phyloP scores from a whole-genome alignment of 2,113 vertebrate species.

The Bos indicus region DNA sequence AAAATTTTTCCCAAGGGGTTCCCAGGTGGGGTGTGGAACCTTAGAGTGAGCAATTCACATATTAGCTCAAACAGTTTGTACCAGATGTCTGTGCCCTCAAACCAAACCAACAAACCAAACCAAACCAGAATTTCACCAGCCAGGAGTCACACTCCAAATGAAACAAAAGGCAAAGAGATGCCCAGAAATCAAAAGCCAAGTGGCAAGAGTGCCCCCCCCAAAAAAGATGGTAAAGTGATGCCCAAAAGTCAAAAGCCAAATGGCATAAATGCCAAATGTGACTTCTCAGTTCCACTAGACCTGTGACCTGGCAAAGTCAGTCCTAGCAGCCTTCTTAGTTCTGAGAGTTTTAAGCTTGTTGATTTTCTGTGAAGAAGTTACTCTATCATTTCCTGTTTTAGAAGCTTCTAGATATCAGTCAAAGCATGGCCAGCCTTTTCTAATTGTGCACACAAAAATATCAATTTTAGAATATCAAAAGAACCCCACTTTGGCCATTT shows the following conservation, averaged over 20 bases:
- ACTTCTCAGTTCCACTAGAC: background rate
- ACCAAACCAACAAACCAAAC: background rate
- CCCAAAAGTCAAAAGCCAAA: background rate
- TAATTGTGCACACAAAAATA: background rate
- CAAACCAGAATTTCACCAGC: background rate
- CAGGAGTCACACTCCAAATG: background rate
- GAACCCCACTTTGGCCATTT: background rate
- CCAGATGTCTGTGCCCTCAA: background rate
- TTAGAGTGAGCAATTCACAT: background rate
- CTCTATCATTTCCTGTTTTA: background rate
- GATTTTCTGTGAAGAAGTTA: background rate
- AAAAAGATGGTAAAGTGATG: background rate
- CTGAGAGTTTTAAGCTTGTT: background rate
- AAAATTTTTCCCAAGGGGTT: background rate
- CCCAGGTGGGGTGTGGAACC: background rate
- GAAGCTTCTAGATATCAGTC: background rate
- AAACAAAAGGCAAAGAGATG: background rate
- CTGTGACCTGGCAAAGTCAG: background rate
- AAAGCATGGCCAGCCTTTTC: background rate
- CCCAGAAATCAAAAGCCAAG: background rate
- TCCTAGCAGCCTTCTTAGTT: background rate
- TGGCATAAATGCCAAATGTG: background rate
- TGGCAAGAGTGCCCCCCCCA: background rate
- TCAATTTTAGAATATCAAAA: background rate
- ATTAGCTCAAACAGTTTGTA: background rate